Conservation (phyloP, 2,888 invertebrate species). For the Perdita meconis region DNA sequence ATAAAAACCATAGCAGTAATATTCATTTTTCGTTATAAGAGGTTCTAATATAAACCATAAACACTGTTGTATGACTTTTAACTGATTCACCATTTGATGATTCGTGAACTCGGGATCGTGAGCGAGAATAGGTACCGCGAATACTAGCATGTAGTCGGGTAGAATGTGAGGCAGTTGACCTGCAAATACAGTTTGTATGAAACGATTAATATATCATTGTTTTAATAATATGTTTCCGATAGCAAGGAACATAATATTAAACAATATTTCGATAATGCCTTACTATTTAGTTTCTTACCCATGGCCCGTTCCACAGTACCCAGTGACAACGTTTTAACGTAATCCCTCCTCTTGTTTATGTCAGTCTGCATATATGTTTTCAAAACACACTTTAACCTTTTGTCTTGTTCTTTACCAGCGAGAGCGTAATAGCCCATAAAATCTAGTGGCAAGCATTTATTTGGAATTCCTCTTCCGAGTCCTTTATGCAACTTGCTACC, state of each 20-base stretch:
- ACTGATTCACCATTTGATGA: conserved; percentile 90
- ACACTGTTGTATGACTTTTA: conserved; percentile 93
- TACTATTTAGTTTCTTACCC: conserved; percentile 75
- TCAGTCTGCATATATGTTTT: conserved; percentile 95
- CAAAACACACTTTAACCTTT: conserved; percentile 88
- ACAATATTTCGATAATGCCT: conserved; percentile 52
- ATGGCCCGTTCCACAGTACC: conserved; percentile 85
- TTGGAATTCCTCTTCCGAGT: conserved; percentile 91
- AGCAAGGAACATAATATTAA: conserved; percentile 21
- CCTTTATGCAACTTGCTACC: conserved; percentile 97
- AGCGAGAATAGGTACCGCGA: conserved; percentile 97
- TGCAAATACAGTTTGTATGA: conserved; percentile 48
- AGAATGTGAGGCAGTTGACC: conserved; percentile 93
- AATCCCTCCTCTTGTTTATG: conserved; percentile 94
- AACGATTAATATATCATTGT: neutral
- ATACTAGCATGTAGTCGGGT: conserved; percentile 98
- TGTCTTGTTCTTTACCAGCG: conserved; percentile 94
- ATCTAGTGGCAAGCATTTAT: conserved; percentile 96
- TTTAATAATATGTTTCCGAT: neutral
- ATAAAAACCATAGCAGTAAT: conserved; percentile 97
- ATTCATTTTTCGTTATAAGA: conserved; percentile 95
- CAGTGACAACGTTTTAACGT: conserved; percentile 93
- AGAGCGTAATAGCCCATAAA: conserved; percentile 98
- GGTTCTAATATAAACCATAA: conserved; percentile 98
- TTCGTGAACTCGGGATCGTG: conserved; percentile 94